phyloP scores from a whole-genome alignment of 2,113 vertebrate species.

The Ciconia stormi region DNA sequence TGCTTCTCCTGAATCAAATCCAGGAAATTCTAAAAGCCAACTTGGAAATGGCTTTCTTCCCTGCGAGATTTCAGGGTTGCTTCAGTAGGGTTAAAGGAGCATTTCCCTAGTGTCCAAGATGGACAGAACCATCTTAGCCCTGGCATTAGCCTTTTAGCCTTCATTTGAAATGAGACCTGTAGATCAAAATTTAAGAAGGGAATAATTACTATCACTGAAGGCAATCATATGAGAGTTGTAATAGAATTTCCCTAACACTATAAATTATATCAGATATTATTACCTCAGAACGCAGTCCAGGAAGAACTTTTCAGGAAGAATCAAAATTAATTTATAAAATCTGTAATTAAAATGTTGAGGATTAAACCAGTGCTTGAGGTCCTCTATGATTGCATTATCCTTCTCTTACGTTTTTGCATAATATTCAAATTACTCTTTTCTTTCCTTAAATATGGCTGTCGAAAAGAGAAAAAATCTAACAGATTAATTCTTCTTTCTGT shows the following conservation, averaged over 20 bases:
- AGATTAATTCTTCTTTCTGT: conserved; percentile 31
- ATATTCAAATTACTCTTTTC: conserved; percentile 38
- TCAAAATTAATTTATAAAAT: conserved; percentile 67
- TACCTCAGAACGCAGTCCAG: conserved; percentile 42
- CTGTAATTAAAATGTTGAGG: conserved; percentile 69
- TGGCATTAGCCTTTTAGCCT: conserved; percentile 3
- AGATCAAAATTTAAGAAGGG: conserved; percentile 48
- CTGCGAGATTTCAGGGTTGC: neutral
- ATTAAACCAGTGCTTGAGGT: conserved; percentile 68
- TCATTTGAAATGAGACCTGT: conserved; percentile 12
- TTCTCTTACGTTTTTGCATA: conserved; percentile 24
- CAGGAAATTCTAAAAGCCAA: neutral
- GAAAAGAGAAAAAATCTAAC: conserved; percentile 14
- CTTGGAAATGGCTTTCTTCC: neutral
- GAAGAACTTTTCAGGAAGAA: conserved; percentile 56
- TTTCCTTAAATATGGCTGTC: conserved; percentile 35
- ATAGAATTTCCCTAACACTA: conserved; percentile 44
- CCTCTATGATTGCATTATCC: conserved; percentile 31
- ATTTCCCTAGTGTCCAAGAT: neutral
- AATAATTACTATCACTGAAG: conserved; percentile 56
- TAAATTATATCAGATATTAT: conserved; percentile 62
- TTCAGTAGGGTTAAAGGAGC: neutral
- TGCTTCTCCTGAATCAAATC: neutral
- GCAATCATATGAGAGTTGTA: conserved; percentile 50
- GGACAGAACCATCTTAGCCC: neutral